A percentile compares a stretch with the other conserved stretches of the same genome.
Evolutionary conservation across 2,797 vertebrate species (phyloP).

Genomic region (Leuciscus waleckii): DNA sequence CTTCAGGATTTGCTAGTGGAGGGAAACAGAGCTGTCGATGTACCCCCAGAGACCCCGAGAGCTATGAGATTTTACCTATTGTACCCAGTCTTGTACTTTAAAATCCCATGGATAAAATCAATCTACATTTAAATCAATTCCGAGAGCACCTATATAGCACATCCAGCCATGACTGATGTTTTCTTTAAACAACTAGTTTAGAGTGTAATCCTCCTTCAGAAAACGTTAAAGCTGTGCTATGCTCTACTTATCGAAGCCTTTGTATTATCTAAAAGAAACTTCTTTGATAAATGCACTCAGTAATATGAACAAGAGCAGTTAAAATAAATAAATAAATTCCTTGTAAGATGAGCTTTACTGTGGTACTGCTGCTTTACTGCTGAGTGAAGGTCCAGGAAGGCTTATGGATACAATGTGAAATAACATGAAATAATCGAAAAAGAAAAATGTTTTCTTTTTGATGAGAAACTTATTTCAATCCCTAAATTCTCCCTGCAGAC

Average conservation of each 20-base stretch:
- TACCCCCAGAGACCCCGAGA: constrained; percentile 33
- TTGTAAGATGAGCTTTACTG: background rate
- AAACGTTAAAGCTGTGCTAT: constrained; percentile 1
- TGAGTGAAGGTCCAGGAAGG: background rate
- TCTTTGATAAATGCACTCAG: background rate
- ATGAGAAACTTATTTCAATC: constrained; percentile 44
- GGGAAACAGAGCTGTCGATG: constrained; percentile 32
- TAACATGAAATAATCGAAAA: background rate
- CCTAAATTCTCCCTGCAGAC: constrained; percentile 31
- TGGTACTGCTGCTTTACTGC: background rate
- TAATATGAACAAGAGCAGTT: background rate
- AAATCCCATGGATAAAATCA: constrained; percentile 47
- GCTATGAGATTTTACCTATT: constrained; percentile 38
- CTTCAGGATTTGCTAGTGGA: constrained; percentile 26
- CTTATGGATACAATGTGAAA: constrained; percentile 13
- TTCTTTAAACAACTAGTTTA: constrained; percentile 42
- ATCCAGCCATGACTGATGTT: constrained; percentile 29
- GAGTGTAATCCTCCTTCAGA: background rate
- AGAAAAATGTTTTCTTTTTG: background rate
- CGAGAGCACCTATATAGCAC: constrained; percentile 31
- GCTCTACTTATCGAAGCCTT: background rate
- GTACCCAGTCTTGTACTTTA: constrained; percentile 38
- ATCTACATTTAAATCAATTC: constrained; percentile 64
- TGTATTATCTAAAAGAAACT: constrained; percentile 13
- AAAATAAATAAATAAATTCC: background rate